Percentiles rank a stretch among this genome's conserved stretches.
phyloP scores from a whole-genome alignment of 1,140 invertebrate genomes.

The Camponotus floridanus region DNA sequence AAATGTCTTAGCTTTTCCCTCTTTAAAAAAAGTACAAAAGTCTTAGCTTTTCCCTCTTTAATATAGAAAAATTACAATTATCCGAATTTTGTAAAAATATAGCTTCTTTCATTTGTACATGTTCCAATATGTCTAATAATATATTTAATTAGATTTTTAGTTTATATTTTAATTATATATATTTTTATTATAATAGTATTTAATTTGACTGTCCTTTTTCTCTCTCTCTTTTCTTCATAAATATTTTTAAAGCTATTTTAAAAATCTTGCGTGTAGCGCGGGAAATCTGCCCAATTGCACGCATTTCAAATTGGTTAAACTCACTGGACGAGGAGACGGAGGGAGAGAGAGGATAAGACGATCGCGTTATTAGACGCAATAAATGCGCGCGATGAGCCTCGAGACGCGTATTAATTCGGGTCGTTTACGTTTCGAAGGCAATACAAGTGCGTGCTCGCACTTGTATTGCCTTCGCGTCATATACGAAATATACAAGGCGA shows the following conservation, averaged over 20 bases:
- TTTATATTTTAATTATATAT: too few species aligned
- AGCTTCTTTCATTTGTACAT: neutral
- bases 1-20: neutral
- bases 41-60: neutral
- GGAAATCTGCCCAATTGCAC: slow-evolving; percentile 10
- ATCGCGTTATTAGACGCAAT: slow-evolving; percentile 28
- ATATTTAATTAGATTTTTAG: too few species aligned
- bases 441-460: slow-evolving; percentile 16
- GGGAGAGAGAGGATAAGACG: neutral
- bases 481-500: neutral
- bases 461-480: neutral
- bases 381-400: slow-evolving; percentile 3
- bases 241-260: neutral
- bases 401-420: slow-evolving; percentile 38
- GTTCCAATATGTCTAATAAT: neutral
- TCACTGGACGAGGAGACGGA: neutral
- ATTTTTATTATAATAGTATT: too few species aligned
- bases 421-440: slow-evolving; percentile 33
- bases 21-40: neutral
- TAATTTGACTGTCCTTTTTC: neutral
- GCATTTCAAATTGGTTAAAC: neutral
- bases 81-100: neutral
- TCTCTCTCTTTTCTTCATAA: neutral
- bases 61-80: neutral
- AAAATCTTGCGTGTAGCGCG: neutral